phyloP scores from a whole-genome alignment of 2,113 vertebrate genomes.

The Phalacrocorax brasilianus region DNA sequence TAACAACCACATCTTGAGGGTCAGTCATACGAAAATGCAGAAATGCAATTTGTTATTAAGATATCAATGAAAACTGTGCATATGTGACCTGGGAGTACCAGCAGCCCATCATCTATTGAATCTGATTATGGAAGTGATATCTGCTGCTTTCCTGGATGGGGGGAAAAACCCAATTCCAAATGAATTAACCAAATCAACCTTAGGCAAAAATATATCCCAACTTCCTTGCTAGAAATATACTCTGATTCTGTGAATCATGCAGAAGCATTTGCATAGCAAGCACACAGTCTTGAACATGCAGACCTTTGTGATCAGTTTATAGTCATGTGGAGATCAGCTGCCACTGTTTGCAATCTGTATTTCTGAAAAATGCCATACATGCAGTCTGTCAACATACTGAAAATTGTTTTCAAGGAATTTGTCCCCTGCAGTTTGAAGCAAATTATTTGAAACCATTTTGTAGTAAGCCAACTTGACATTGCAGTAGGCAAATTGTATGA shows the following conservation, averaged over 20 bases:
- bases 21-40: not conserved
- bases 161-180: not conserved
- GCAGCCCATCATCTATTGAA: not conserved
- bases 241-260: not conserved
- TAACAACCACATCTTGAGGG: not conserved
- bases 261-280: not conserved
- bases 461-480: not conserved
- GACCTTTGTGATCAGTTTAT: not conserved
- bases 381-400: not conserved
- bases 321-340: constrained; percentile 28
- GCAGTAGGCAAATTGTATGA: not conserved
- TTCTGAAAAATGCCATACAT: not conserved
- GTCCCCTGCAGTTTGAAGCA: not conserved
- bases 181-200: not conserved
- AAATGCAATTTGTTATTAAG: not conserved
- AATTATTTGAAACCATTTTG: not conserved
- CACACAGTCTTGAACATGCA: not conserved
- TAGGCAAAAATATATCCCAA: not conserved
- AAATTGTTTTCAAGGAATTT: constrained; percentile 4
- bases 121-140: not conserved
- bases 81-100: not conserved
- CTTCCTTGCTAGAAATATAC: not conserved
- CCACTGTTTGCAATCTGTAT: not conserved
- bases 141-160: not conserved
- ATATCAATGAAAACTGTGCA: not conserved